Conservation (phyloP, 2,888 invertebrate species). For the Galerucella pusilla region DNA sequence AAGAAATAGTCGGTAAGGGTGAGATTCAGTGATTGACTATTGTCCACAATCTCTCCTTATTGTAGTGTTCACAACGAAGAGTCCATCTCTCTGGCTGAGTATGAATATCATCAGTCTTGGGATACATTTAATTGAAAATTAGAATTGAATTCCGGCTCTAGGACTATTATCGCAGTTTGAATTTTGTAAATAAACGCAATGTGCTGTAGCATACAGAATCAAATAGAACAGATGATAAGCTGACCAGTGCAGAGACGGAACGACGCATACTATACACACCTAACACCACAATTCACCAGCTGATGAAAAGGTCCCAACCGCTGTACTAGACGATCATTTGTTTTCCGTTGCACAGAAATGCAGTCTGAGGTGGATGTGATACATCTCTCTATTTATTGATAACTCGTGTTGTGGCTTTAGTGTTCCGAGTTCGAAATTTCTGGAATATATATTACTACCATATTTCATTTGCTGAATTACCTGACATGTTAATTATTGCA, state of each 20-base stretch:
- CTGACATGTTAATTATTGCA: neutral
- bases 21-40: too few relatives aligned
- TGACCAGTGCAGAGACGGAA: constrained; percentile 41
- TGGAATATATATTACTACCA: neutral
- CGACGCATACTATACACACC: constrained; percentile 35
- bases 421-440: constrained; percentile 1
- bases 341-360: constrained; percentile 10
- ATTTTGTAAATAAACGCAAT: constrained; percentile 24
- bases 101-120: too few relatives aligned
- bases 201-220: constrained; percentile 23
- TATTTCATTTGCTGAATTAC: neutral
- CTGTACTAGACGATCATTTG: constrained; percentile 27
- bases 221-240: constrained; percentile 39
- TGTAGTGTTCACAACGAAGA: too few relatives aligned
- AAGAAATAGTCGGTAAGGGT: too few relatives aligned
- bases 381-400: constrained; percentile 25
- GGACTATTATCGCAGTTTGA: constrained; percentile 5
- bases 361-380: constrained; percentile 16
- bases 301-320: constrained; percentile 40
- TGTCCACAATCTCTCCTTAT: too few relatives aligned
- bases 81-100: too few relatives aligned
- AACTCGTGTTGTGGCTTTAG: constrained; percentile 18
- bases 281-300: constrained; percentile 43
- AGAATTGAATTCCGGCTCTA: too few relatives aligned
- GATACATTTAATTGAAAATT: too few relatives aligned